Evolutionary conservation across 2,888 invertebrate species (phyloP), one percentile per base, ranked within the genome.

Genomic region (Platycnemis pennipes): DNA sequence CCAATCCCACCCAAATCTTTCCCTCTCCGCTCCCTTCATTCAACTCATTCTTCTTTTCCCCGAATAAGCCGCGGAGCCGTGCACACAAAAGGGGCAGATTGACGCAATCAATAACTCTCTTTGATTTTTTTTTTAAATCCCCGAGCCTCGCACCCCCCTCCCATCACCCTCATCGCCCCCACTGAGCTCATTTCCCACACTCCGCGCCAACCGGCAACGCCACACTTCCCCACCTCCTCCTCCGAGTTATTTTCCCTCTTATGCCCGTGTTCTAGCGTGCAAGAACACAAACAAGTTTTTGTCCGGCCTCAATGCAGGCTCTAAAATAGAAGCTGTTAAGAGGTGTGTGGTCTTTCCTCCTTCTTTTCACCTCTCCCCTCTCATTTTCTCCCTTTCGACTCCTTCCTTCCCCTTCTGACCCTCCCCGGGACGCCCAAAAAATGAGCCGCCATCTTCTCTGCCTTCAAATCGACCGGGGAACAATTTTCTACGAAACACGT

Each of bases 251-350:
- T 77, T 11, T 31, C 69, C 37, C 77, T 63, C 63, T 63, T 26
- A 77, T 77, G 31, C 77, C 77, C 77, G 77, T 77, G 77, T 77
- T 77, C 44, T 49, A 91, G 91, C 91, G 91, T 91, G 63, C 44
- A 91, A 91, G 91, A 91, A 91, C 91, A 91, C 91, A 91, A 91
- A 91, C 91, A 91, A 91, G 56, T 91, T 91, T 91, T 91, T 91
- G 91, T 91, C 63, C 22, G 91, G 42, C 42, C 63, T 91, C 44
- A 53, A 56, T 37, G 89, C 13, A 56, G 44, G 63, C 44, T 44
- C 63, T 63, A 53, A 91, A 91, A 91, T 56, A 63, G 91, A 91
- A 91, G 91, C 91, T 63, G 91, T 91, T 91, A 63, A 77, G 56
- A 91, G 63, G 91, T 91, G 91, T 91, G 91, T 91, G 91, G 63